Conservation (phyloP, 2,797 vertebrate genomes). For the Anniella stebbinsi region DNA sequence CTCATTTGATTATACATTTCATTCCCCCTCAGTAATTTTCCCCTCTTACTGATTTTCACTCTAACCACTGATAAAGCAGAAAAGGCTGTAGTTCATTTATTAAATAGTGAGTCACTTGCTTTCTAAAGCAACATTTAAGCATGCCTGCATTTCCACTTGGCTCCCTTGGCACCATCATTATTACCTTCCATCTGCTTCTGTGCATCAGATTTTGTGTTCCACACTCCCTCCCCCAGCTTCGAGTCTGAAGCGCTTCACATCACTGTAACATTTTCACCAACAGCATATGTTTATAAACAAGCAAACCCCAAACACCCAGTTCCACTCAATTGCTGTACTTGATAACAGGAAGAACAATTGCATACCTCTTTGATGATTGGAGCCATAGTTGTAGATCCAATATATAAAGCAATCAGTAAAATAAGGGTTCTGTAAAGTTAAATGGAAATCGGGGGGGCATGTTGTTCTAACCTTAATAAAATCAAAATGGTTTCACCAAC, state of each 20-base stretch:
- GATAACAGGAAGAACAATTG: neutral
- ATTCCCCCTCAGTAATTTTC: neutral
- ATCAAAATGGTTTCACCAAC: too few relatives aligned
- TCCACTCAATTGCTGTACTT: neutral
- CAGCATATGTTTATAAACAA: neutral
- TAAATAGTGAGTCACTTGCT: conserved; percentile 2
- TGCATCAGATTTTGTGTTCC: neutral
- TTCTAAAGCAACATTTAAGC: conserved; percentile 30
- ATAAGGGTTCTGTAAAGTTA: too few relatives aligned
- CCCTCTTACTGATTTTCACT: conserved; percentile 15
- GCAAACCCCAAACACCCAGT: neutral
- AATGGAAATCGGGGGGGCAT: too few relatives aligned
- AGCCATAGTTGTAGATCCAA: too few relatives aligned
- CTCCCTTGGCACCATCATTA: conserved; percentile 22
- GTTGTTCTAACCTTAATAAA: too few relatives aligned
- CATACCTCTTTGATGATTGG: neutral
- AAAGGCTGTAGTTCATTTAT: conserved; percentile 12
- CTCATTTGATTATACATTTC: neutral
- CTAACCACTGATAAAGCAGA: neutral
- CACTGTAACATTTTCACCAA: neutral
- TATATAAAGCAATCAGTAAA: too few relatives aligned
- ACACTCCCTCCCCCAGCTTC: conserved; percentile 10
- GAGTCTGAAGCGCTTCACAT: conserved; percentile 17
- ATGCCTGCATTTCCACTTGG: neutral
- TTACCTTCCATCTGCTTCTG: conserved; percentile 34